Percentiles rank a stretch among this genome's conserved stretches.
phyloP scores from a whole-genome alignment of 2,797 vertebrate species.

The Hippoglossus hippoglossus region DNA sequence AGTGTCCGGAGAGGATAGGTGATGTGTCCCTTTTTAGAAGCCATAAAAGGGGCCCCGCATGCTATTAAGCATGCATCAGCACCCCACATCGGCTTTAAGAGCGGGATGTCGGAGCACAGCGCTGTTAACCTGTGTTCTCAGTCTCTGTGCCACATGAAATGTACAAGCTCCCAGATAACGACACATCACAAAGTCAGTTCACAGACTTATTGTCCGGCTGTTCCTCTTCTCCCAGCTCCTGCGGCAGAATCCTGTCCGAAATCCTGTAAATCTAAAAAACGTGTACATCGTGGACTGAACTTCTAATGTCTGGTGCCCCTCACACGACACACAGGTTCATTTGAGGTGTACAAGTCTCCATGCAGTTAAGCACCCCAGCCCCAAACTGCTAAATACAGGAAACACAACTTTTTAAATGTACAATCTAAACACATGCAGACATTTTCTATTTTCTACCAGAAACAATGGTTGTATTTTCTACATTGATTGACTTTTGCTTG shows the following conservation, averaged over 20 bases:
- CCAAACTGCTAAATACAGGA: background rate
- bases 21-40: conserved; percentile 69
- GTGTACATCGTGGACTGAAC: background rate
- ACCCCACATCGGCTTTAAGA: conserved; percentile 44
- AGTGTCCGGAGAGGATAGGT: conserved; percentile 33
- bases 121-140: conserved; percentile 53
- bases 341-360: no score
- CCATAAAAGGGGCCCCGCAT: conserved; percentile 60
- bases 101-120: conserved; percentile 22
- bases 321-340: no score
- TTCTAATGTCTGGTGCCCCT: background rate
- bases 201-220: conserved; percentile 9
- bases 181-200: conserved; percentile 26
- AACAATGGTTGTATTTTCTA: conserved; percentile 27
- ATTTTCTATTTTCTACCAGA: conserved; percentile 10
- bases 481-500: conserved; percentile 18
- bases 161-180: conserved; percentile 21
- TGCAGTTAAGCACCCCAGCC: background rate
- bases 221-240: background rate
- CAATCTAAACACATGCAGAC: conserved; percentile 4
- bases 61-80: conserved; percentile 71
- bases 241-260: background rate
- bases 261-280: conserved; percentile 9
- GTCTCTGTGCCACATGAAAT: conserved; percentile 44
- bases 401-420: background rate